Evolutionary conservation across 1,140 invertebrate genomes (phyloP), one percentile per base, ranked within the genome.

Genomic region (Diorhabda sublineata): DNA sequence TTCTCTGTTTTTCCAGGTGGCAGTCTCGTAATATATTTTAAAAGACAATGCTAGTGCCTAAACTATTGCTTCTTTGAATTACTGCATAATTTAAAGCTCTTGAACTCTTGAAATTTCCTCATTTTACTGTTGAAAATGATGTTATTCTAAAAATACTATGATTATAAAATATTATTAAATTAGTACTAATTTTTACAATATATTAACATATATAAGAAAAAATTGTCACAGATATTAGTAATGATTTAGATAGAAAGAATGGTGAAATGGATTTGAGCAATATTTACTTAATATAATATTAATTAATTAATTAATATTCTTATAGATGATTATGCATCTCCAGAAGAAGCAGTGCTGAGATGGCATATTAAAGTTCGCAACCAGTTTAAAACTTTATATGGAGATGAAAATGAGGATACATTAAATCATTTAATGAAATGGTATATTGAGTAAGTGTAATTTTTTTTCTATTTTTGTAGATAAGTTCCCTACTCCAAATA

Each of bases 321-420:
- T 63, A 5, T 9, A 64, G 63, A 64, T 6, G 47, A 44, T 9
- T 45, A 64, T 52, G 42, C 52, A n/a, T 56, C 66, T 4, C 58
- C 69, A 9, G 69, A 68, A 67, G 69, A 71, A 61, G 45, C 64
- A 9, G 59, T 71, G 43, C 67, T 57, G 5, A 60, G 67, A 57
- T 71, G 69, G 69, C 44, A 66, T 44, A 57, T 61, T 26, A 71
- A 71, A 60, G 63, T 71, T 68, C 66, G 69, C 2, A 45, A 57
- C 8, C 62, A 71, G 60, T 64, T 68, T 41, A 60, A 56, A 44
- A 64, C 41, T 26, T 68, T 64, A 45, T 61, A 42, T 8, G 47
- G n/a, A 2, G 69, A 47, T 56, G 69, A 71, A 58, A 68, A 52
- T 61, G 66, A 68, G 60, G 60, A 43, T 42, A 42, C 57, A 11